phyloP scores from a whole-genome alignment of 2,797 vertebrate genomes.

The Molossus alvarezi region DNA sequence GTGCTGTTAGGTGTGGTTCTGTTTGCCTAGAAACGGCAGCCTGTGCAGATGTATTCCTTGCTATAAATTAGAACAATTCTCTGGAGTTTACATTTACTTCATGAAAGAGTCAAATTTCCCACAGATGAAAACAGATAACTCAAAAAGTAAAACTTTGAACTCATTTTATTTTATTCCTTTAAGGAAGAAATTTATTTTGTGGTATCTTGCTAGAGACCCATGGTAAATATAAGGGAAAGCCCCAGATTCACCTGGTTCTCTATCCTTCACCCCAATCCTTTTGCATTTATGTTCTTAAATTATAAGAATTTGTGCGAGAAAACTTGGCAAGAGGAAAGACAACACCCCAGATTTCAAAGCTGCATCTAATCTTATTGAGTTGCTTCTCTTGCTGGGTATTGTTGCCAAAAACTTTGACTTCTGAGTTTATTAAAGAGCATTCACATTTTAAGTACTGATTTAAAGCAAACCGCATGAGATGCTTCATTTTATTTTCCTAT shows the following conservation, averaged over 20 bases:
- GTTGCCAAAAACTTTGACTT: not conserved
- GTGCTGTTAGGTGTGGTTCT: conserved; percentile 89
- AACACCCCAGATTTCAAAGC: not conserved
- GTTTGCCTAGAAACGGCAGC: conserved; percentile 89
- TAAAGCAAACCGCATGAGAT: not conserved
- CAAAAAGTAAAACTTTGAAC: conserved; percentile 85
- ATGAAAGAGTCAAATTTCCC: conserved; percentile 78
- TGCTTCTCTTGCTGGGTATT: not conserved
- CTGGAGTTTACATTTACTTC: conserved; percentile 86
- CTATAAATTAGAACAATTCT: conserved; percentile 91
- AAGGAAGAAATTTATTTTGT: not conserved
- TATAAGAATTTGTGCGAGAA: not conserved
- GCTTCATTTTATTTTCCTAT: not conserved
- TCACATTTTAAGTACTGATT: not conserved
- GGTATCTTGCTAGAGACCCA: not conserved
- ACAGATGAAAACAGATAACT: conserved; percentile 43
- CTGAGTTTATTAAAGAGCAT: not conserved
- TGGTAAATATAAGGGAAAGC: not conserved
- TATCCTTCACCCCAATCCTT: not conserved
- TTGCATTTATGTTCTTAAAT: not conserved
- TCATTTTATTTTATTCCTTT: not conserved
- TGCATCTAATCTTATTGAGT: not conserved
- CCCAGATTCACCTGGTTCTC: not conserved
- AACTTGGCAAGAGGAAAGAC: not conserved
- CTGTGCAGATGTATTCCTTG: conserved; percentile 88